Base-by-base conservation (phyloP, 2,797 vertebrate species). In the Cetoscarus ocellatus region DNA sequence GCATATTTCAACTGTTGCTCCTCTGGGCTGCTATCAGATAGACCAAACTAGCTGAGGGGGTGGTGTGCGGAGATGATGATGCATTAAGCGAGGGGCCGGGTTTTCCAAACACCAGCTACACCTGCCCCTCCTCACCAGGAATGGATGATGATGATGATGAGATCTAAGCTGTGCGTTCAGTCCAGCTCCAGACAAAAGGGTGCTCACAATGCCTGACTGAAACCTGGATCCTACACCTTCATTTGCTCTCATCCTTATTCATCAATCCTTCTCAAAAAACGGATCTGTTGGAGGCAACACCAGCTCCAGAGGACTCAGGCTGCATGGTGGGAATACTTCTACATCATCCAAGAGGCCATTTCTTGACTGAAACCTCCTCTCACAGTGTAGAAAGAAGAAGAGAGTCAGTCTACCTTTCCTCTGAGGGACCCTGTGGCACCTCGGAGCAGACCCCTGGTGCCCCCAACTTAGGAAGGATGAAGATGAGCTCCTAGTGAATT, bases 1-100 rank as follows among this genome's bases (percentile, higher is more conserved):
- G 86, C 94, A 96, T 96, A 90, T 96, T 51, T 97, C 96, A 90
- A 96, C 94, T 78, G 89, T 90, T 86, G 27, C 82, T 86, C 89
- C 83, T 85, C 75, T 65, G 82, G 77, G 86, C 80, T 83, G 72
- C 90, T 93, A 93, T 83, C 91, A 90, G 88, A 92, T 94, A 81
- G 91, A 84, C 80, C 89, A 71, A 82, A 80, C 82, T 88, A 84
- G 87, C 62, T 81, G 88, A 84, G 77, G 65, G 80, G 84, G 78
- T 58, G 73, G 85, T 71, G 90, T 65, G 57, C 50, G 76, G 85
- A 90, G 88, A 73, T 71, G 70, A 76, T 72, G 78, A 75, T 87
- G 80, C 61, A 58, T 73, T 51, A 80, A 82, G 70, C 40, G 12
- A 85, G 90, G 79, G 91, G 86, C 56, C 65, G 86, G 77, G 48